Evolutionary conservation across 2,888 invertebrate species (phyloP).

Genomic region (Pseudanteris insignis): DNA sequence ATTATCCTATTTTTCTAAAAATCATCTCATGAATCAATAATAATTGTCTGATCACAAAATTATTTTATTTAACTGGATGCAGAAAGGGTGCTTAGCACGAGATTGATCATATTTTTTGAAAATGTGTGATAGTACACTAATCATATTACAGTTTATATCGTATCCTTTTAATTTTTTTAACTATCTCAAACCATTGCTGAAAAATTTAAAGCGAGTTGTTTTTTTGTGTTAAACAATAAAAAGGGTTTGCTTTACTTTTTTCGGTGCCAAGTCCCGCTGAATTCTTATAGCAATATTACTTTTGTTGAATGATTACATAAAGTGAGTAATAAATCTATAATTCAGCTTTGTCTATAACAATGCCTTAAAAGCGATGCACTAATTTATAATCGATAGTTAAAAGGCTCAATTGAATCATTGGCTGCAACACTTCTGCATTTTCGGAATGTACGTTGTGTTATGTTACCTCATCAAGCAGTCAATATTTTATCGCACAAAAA

Average conservation of each 20-base stretch:
- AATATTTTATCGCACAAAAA: constrained; percentile 36
- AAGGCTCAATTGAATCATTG: constrained; percentile 40
- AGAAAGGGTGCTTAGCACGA: background rate
- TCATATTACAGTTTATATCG: background rate
- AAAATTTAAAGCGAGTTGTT: too few species aligned
- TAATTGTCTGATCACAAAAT: too few species aligned
- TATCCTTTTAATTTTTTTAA: too few species aligned
- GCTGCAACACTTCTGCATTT: constrained; percentile 51
- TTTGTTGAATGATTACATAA: constrained; percentile 12
- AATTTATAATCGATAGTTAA: constrained; percentile 34
- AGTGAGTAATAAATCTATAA: constrained; percentile 24
- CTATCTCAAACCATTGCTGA: too few species aligned
- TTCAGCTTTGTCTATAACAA: constrained; percentile 44
- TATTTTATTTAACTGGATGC: too few species aligned
- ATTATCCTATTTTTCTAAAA: constrained; percentile 42
- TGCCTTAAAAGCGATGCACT: constrained; percentile 44
- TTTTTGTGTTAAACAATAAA: too few species aligned
- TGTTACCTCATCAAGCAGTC: constrained; percentile 28
- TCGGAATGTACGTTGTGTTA: constrained; percentile 38
- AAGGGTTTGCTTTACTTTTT: background rate
- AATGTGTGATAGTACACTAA: constrained; percentile 15
- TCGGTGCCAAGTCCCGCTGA: background rate
- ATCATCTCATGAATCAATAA: background rate
- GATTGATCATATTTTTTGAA: constrained; percentile 34
- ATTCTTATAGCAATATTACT: background rate